Base-by-base conservation (phyloP, 2,797 vertebrate genomes). In the Enteromius radiatus region DNA sequence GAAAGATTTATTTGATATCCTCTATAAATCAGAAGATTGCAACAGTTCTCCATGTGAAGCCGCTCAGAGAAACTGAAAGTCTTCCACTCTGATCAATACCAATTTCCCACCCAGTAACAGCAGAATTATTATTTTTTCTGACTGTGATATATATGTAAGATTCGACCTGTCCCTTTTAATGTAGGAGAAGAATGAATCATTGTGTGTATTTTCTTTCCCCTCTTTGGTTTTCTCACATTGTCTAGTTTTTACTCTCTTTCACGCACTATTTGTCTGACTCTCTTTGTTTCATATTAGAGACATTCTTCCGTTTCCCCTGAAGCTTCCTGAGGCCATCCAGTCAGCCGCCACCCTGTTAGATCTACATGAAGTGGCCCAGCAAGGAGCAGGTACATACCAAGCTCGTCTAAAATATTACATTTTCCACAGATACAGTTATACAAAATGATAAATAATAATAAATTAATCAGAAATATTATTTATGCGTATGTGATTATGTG, bases 221-320 rank as follows among this genome's bases (percentile, higher is more conserved):
- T 31, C 10, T 23, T 23, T 23, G 54, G n/a, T 14, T 26, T 26
- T 36, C 61, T 70, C 54, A 11, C 45, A 3, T 1, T 69, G 28
- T 45, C 49, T n/a, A 14, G 61, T 47, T 5, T 28, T 65, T 63
- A 38, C 2, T 21, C 71, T 84, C 65, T 85, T 64, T 82, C n/a
- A 67, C 0, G 2, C 64, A 14, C 38, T 59, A 23, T 47, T 52
- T 87, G 74, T 79, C 26, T 64, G 17, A 9, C 28, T 75, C 17
- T 76, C 45, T 47, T 84, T n/a, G 54, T 78, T 77, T 78, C 54
- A 56, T 64, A 68, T 69, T 65, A 98, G 97, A 89, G 97, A 98
- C 63, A 96, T 99, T 83, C 91, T 99, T 87, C 97, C 97, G 0
- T 97, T 96, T 90, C 96, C 96, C 28, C 93, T 99, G 92, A 97